phyloP scores from a whole-genome alignment of 2,797 vertebrate genomes.

The Anguilla obscura region DNA sequence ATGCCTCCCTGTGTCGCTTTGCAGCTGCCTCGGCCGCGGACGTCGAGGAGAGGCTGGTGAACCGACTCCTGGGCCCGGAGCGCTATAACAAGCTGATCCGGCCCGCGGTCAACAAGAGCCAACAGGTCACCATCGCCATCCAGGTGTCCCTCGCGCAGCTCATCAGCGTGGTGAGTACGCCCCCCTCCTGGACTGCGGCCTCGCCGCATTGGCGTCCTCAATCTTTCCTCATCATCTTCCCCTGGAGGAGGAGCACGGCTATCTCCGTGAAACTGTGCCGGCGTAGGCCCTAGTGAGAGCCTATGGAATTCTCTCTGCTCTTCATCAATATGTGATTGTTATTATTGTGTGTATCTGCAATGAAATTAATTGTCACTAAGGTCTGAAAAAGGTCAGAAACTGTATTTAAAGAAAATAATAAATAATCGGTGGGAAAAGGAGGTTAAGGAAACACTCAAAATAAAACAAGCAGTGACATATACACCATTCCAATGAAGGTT shows the following conservation, averaged over 20 bases:
- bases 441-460: not conserved
- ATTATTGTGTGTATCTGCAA: too few relatives aligned
- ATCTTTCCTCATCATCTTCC: not conserved
- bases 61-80: slow-evolving; percentile 69
- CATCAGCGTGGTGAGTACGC: slow-evolving; percentile 74
- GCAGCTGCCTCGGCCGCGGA: slow-evolving; percentile 69
- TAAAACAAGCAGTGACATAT: not conserved
- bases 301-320: too few relatives aligned
- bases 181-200: not conserved
- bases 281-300: not conserved
- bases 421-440: not conserved
- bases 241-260: not conserved
- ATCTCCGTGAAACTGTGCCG: not conserved
- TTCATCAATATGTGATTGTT: too few relatives aligned
- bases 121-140: slow-evolving; percentile 77
- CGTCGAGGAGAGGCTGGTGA: slow-evolving; percentile 73
- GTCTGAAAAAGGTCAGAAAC: not conserved
- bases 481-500: not conserved
- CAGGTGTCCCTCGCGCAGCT: slow-evolving; percentile 79
- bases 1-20: not conserved
- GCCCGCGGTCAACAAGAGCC: slow-evolving; percentile 77
- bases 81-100: slow-evolving; percentile 77
- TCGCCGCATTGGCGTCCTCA: too few relatives aligned
- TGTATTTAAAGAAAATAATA: not conserved
- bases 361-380: too few relatives aligned